A percentile compares a stretch with the other conserved stretches of the same genome.
phyloP scores from a whole-genome alignment of 2,797 vertebrate genomes.

The Sorex maritimensis region DNA sequence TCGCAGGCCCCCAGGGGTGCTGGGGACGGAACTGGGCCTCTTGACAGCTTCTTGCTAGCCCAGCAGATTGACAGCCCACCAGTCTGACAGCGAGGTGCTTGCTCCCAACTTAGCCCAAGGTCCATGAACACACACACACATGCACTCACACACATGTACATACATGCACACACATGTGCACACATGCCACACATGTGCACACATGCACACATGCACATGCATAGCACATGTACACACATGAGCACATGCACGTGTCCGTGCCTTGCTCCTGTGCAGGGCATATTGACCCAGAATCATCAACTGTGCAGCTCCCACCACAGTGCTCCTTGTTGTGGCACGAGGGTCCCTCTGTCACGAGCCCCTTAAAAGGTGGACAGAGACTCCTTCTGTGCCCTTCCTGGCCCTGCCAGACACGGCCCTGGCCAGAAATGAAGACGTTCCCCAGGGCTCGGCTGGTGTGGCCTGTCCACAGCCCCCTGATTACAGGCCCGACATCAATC shows the following conservation, averaged over 20 bases:
- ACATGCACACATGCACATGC: too few relatives aligned
- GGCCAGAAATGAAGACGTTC: slow-evolving; percentile 42
- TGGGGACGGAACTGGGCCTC: too few relatives aligned
- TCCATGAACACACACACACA: neutral
- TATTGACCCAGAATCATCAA: neutral
- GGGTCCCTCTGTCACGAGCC: neutral
- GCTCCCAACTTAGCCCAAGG: neutral
- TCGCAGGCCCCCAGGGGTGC: too few relatives aligned
- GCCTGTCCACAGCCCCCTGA: slow-evolving; percentile 48
- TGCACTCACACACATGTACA: too few relatives aligned
- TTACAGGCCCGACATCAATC: slow-evolving; percentile 56
- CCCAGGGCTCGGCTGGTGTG: neutral
- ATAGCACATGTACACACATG: too few relatives aligned
- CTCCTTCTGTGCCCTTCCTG: neutral
- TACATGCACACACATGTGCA: too few relatives aligned
- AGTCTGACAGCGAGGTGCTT: too few relatives aligned
- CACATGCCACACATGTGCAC: too few relatives aligned
- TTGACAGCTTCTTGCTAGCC: too few relatives aligned
- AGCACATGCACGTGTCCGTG: too few relatives aligned
- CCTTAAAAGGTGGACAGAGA: neutral
- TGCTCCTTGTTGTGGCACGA: neutral
- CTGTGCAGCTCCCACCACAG: neutral
- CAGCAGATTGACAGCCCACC: too few relatives aligned
- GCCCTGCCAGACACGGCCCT: slow-evolving; percentile 14
- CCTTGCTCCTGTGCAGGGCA: fast-evolving